Percentiles rank a stretch among this genome's conserved stretches.
These are phyloP conservation scores for Diabrotica balteata DNA, from an alignment of 2,888 invertebrate species.

Conservation along the genomic window DNA sequence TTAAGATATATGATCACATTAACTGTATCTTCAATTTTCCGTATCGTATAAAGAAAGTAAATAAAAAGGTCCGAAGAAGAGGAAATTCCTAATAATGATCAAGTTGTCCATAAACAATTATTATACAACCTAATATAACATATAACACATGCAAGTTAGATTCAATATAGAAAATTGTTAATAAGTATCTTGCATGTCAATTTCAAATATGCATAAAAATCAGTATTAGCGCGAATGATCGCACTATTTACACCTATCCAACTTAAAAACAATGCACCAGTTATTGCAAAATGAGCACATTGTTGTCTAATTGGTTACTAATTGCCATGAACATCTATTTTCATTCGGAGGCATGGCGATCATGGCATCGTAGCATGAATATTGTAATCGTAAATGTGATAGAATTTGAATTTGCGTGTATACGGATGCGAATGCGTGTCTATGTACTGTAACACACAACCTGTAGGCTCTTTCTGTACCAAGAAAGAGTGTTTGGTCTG, in stretches of 20 bases:
- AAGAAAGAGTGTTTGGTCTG: constrained; percentile 41
- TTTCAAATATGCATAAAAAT: too few species aligned
- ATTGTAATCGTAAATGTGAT: constrained; percentile 41
- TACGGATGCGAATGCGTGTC: constrained; percentile 43
- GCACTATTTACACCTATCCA: constrained; percentile 15
- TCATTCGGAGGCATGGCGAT: constrained; percentile 41
- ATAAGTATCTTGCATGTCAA: too few species aligned
- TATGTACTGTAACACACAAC: constrained; percentile 39
- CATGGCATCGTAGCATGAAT: constrained; percentile 44
- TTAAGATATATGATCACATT: too few species aligned
- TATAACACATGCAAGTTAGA: too few species aligned
- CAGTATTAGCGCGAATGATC: not conserved
- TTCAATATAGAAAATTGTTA: too few species aligned
- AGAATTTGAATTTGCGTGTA: constrained; percentile 48
- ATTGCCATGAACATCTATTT: constrained; percentile 45
- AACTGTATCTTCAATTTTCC: too few species aligned
- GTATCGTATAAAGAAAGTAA: too few species aligned
- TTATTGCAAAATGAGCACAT: constrained; percentile 45
- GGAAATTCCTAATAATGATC: too few species aligned
- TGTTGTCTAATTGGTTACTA: constrained; percentile 47
- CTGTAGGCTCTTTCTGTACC: constrained; percentile 36
- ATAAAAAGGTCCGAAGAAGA: too few species aligned
- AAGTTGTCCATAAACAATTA: too few species aligned
- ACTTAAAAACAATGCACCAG: constrained; percentile 42
- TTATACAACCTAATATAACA: too few species aligned